phyloP scores from a whole-genome alignment of 2,888 invertebrate species.

The Lottia gigantea region DNA sequence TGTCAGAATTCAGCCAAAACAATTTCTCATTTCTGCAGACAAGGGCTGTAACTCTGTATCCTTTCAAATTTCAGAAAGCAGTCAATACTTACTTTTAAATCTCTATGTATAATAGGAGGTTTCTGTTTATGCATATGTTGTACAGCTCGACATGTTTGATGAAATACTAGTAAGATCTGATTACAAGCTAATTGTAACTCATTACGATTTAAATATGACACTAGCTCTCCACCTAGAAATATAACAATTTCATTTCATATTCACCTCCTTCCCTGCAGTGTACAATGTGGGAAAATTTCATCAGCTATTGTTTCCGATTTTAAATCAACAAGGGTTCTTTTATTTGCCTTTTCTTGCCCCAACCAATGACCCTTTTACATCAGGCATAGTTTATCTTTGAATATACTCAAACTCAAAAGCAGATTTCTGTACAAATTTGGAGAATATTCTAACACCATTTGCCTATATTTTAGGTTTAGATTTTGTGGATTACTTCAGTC shows the following conservation, averaged over 20 bases:
- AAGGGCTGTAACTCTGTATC: neutral
- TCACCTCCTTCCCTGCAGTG: too few relatives aligned
- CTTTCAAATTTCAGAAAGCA: too few relatives aligned
- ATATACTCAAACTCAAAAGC: too few relatives aligned
- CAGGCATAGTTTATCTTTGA: too few relatives aligned
- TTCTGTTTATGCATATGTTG: constrained; percentile 92
- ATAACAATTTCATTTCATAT: too few relatives aligned
- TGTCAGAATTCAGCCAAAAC: too few relatives aligned
- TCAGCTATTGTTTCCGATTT: too few relatives aligned
- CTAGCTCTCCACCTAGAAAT: constrained; percentile 61
- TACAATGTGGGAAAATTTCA: too few relatives aligned
- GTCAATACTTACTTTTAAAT: constrained; percentile 80
- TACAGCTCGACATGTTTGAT: constrained; percentile 89
- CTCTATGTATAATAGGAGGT: constrained; percentile 93
- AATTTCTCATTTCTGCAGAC: neutral
- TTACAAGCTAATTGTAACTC: constrained; percentile 60
- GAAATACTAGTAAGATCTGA: constrained; percentile 81
- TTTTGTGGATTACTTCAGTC: neutral
- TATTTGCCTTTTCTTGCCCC: too few relatives aligned
- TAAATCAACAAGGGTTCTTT: too few relatives aligned
- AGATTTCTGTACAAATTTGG: neutral
- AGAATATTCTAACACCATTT: neutral
- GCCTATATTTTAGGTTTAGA: neutral
- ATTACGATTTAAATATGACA: constrained; percentile 60
- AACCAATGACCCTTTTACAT: neutral